phyloP scores from a whole-genome alignment of 2,888 invertebrate species.

The Melanchra persicariae region DNA sequence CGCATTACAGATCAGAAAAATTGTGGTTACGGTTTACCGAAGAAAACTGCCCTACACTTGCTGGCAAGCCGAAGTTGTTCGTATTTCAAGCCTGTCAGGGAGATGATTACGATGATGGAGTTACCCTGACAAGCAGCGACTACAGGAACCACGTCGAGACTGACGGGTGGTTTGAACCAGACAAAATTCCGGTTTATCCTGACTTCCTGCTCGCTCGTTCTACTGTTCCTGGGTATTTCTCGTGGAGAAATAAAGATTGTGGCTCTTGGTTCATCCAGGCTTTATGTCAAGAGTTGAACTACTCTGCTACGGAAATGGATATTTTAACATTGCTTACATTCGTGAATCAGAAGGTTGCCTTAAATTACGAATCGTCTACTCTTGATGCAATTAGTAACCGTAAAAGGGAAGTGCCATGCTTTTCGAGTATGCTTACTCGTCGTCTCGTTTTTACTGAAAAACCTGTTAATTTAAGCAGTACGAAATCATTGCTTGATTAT shows the following conservation, averaged over 20 bases:
- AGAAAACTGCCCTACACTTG: slow-evolving; percentile 95
- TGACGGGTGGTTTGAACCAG: slow-evolving; percentile 93
- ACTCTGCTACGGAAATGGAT: slow-evolving; percentile 94
- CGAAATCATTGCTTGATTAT: slow-evolving; percentile 14
- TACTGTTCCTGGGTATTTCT: slow-evolving; percentile 98
- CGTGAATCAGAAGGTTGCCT: slow-evolving; percentile 95
- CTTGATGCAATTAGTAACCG: slow-evolving; percentile 94
- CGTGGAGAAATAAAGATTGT: slow-evolving; percentile 98
- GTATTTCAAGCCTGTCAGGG: slow-evolving; percentile 98
- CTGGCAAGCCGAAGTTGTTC: slow-evolving; percentile 95
- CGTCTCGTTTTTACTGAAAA: slow-evolving; percentile 93
- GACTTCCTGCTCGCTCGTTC: slow-evolving; percentile 98
- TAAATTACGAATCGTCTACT: slow-evolving; percentile 97
- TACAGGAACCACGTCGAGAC: slow-evolving; percentile 87
- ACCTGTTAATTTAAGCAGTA: slow-evolving; percentile 8
- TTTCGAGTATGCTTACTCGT: slow-evolving; percentile 97
- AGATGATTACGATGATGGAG: slow-evolving; percentile 95
- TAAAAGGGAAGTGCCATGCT: slow-evolving; percentile 98
- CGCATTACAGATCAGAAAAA: slow-evolving; percentile 94
- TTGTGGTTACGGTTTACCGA: slow-evolving; percentile 95
- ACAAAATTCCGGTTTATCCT: slow-evolving; percentile 97
- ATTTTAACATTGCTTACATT: slow-evolving; percentile 96
- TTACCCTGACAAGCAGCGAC: slow-evolving; percentile 86
- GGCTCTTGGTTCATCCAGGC: slow-evolving; percentile 99
- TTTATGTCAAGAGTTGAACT: slow-evolving; percentile 94